These are phyloP conservation scores for Sternotherus odoratus DNA, from an alignment of 2,797 vertebrate species.

Conservation along the genomic window DNA sequence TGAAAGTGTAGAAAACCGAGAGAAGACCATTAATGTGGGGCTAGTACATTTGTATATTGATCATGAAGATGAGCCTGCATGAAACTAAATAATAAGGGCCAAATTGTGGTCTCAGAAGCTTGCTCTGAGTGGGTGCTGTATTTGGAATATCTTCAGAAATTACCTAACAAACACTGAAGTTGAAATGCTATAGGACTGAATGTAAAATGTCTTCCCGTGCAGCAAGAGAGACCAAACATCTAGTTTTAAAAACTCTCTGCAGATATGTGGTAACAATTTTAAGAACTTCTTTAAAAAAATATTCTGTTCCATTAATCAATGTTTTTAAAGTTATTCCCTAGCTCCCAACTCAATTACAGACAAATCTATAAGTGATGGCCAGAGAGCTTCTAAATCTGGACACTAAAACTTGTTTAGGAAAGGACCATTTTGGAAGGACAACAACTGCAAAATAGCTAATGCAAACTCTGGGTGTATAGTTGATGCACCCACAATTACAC, in stretches of 20 bases:
- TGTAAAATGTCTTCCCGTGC: neutral
- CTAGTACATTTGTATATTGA: neutral
- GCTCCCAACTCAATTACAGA: constrained; percentile 29
- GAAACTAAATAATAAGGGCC: neutral
- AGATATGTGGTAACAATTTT: constrained; percentile 59
- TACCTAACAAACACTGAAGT: neutral
- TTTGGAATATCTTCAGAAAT: neutral
- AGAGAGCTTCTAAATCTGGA: neutral
- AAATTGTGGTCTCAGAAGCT: neutral
- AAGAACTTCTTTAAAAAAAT: constrained; percentile 51
- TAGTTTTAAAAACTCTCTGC: neutral
- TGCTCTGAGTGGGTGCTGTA: rapidly evolving
- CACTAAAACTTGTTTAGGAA: neutral
- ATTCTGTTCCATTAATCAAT: constrained; percentile 36
- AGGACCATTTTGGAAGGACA: rapidly evolving
- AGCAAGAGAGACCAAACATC: neutral
- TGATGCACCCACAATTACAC: neutral
- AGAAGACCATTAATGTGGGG: too few relatives aligned
- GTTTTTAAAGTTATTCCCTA: constrained; percentile 44
- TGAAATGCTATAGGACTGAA: neutral
- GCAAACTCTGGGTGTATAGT: neutral
- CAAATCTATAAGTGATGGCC: neutral
- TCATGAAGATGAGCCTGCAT: neutral
- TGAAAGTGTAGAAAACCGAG: neutral
- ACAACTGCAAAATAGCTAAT: neutral